Conservation (phyloP, 2,797 vertebrate species). For the Picus viridis region DNA sequence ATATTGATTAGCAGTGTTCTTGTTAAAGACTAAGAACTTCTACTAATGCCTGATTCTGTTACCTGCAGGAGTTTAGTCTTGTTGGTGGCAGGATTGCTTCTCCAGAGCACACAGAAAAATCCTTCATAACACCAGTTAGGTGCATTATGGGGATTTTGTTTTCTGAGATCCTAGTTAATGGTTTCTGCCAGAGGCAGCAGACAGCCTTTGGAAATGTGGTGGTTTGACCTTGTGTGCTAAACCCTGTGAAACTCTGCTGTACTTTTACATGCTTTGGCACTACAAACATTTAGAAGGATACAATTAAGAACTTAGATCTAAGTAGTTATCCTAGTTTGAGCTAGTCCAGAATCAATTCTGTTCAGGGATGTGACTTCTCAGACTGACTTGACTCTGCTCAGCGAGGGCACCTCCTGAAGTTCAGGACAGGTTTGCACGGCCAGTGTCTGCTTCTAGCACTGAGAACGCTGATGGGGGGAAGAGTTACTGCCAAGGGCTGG, state of each 20-base stretch:
- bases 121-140: not conserved
- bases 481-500: too few relatives aligned
- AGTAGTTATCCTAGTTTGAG: too few relatives aligned
- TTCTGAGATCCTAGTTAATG: slow-evolving; percentile 42
- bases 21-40: not conserved
- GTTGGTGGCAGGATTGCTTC: not conserved
- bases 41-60: not conserved
- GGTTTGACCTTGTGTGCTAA: slow-evolving; percentile 27
- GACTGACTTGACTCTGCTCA: too few relatives aligned
- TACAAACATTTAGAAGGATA: not conserved
- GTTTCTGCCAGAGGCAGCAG: slow-evolving; percentile 22
- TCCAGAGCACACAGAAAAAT: not conserved
- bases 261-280: not conserved
- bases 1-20: slow-evolving; percentile 8
- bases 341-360: too few relatives aligned
- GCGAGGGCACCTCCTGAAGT: too few relatives aligned
- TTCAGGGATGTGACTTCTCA: too few relatives aligned
- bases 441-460: too few relatives aligned
- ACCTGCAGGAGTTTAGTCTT: not conserved
- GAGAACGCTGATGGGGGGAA: too few relatives aligned
- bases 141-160: slow-evolving; percentile 49
- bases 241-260: not conserved
- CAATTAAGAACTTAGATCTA: not conserved
- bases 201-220: not conserved
- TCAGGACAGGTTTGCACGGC: too few relatives aligned